Base-by-base conservation (phyloP, 2,113 vertebrate genomes). In the Nerophis ophidion region DNA sequence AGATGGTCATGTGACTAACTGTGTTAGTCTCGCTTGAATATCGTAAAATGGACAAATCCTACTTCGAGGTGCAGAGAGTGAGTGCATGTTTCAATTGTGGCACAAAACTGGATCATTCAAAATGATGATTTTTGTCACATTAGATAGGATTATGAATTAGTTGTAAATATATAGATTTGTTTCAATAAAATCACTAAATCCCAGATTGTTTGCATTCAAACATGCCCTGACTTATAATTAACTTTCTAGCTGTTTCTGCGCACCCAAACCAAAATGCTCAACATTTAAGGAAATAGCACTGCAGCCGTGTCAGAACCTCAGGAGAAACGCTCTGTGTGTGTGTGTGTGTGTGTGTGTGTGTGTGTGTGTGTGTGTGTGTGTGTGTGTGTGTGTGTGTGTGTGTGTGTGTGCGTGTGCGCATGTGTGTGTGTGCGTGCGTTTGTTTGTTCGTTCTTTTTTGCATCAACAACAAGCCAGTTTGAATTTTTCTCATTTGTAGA, bases 401-500 rank as follows among this genome's bases (percentile, higher is more conserved):
- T 35, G 6, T 13, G 4, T 34, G 50, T 52, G 11, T 8, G 17
- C n/a, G n/a, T n/a, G n/a, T n/a, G n/a, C 9, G 40, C 40, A 10
- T 55, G 8, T n/a, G 7, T 52, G 6, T 52, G 34, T 15, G 5
- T 7, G 5, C 5, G 14, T 15, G 3, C 5, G 1, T 38, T 17
- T 16, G 38, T 13, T 52, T 52, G 33, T 16, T 15, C 3, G 6
- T 33, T 19, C 60, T 34, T 66, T 63, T 73, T 57, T 62, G 38
- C 61, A 33, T 44, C 42, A 26, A 63, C 63, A 66, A 64, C 57
- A 47, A 33, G 57, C 48, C 33, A 16, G 9, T 52, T 63, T 76
- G 70, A 65, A 60, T 53, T 57, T 40, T 51, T 63, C 57, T 72
- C 44, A 65, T 15, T 71, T 19, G 51, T 62, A 26, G 26, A 26